These are phyloP conservation scores for Arctocebus calabarensis DNA, from an alignment of 2,797 vertebrate genomes.

Conservation along the genomic window DNA sequence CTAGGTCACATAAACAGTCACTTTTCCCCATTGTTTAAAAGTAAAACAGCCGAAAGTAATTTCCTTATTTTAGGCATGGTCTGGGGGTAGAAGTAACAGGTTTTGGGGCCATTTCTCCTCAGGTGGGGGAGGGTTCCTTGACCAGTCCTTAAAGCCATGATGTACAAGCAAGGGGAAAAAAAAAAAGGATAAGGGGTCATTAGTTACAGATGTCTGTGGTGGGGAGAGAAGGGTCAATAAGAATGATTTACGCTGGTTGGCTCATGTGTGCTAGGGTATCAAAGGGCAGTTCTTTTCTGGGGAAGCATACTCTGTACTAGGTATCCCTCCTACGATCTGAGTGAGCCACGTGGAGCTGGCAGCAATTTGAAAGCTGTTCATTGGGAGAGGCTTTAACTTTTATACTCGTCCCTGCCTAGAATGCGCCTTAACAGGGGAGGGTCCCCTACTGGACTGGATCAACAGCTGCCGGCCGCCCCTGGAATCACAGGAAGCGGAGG, in stretches of 20 bases:
- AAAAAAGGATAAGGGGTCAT: not conserved
- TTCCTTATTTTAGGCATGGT: slow-evolving; percentile 26
- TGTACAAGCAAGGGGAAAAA: not conserved
- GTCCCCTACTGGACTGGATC: slow-evolving; percentile 63
- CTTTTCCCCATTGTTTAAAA: not conserved
- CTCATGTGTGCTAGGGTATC: not conserved
- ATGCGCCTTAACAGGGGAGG: not conserved
- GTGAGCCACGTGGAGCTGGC: not conserved
- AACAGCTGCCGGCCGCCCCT: slow-evolving; percentile 79
- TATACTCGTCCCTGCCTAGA: not conserved
- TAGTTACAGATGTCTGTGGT: not conserved
- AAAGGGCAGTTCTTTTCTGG: slow-evolving; percentile 27
- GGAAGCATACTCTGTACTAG: not conserved
- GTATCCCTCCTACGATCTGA: slow-evolving; percentile 18
- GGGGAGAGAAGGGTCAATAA: not conserved
- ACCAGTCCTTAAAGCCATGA: slow-evolving; percentile 29
- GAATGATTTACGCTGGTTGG: not conserved
- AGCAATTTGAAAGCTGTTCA: accelerated
- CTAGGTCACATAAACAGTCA: not conserved
- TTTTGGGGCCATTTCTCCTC: slow-evolving; percentile 43
- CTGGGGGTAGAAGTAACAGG: not conserved
- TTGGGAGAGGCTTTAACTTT: slow-evolving; percentile 59
- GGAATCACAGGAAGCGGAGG: slow-evolving; percentile 61
- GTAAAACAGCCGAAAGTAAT: not conserved
- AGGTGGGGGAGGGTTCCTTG: not conserved